phyloP scores from a whole-genome alignment of 1,140 invertebrate genomes.

The Apis florea region DNA sequence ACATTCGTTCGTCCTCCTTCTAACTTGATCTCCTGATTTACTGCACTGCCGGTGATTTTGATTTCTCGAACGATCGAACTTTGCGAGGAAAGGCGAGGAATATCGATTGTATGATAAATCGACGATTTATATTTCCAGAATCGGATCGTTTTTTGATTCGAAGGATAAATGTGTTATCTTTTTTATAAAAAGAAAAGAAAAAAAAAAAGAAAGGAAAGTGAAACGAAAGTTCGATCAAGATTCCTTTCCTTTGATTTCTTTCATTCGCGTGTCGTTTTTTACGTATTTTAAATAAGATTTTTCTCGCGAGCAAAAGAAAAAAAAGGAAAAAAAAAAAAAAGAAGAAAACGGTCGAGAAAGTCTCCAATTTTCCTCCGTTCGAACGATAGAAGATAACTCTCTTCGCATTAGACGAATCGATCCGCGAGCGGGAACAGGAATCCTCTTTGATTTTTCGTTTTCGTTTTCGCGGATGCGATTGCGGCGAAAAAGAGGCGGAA shows the following conservation, averaged over 20 bases:
- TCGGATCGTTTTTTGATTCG: not conserved
- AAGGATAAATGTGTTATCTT: not conserved
- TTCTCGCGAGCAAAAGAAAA: no score
- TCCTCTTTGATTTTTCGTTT: not conserved
- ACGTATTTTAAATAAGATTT: not conserved
- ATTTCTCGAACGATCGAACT: slow-evolving; percentile 21
- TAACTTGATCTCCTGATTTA: slow-evolving; percentile 44
- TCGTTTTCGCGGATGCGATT: not conserved
- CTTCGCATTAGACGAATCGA: not conserved
- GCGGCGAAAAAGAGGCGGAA: slow-evolving; percentile 30
- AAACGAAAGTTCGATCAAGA: not conserved
- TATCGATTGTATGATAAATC: not conserved
- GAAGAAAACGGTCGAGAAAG: slow-evolving; percentile 18
- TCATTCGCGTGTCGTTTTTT: not conserved
- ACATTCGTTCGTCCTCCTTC: slow-evolving; percentile 21
- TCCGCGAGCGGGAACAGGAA: not conserved
- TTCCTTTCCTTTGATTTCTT: not conserved
- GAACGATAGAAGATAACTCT: not conserved
- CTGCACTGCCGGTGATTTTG: slow-evolving; percentile 35
- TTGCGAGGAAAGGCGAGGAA: not conserved
- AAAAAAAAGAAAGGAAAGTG: not conserved
- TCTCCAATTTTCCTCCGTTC: slow-evolving; percentile 20
- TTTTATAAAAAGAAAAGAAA: not conserved
- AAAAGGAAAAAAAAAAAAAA: not conserved
- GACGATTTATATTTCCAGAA: not conserved